phyloP scores from a whole-genome alignment of 2,113 vertebrate species.

The Saccopteryx bilineata region DNA sequence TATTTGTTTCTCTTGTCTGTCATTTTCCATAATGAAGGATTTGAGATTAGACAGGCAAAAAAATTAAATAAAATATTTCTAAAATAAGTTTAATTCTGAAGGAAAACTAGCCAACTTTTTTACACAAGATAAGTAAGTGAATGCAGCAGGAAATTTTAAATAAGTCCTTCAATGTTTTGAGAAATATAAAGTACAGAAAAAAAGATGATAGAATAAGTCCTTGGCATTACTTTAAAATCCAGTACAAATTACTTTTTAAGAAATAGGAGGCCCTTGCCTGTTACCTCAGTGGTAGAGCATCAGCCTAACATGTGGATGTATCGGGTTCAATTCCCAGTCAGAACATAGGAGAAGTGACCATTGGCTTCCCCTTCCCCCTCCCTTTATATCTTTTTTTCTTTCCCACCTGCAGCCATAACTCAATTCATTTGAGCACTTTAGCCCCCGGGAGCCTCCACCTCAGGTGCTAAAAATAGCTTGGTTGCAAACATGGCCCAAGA shows the following conservation, averaged over 20 bases:
- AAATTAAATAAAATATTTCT: background rate
- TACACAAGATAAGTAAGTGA: background rate
- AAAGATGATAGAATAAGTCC: background rate
- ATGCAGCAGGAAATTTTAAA: background rate
- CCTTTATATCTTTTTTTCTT: no score
- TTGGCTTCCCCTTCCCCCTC: no score
- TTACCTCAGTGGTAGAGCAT: no score
- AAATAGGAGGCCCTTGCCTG: background rate
- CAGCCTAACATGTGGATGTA: no score
- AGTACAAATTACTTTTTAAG: background rate
- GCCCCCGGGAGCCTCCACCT: no score
- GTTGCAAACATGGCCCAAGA: no score
- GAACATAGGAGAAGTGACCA: no score
- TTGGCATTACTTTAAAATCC: background rate
- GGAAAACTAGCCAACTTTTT: background rate
- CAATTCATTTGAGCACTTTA: no score
- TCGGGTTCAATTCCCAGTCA: no score
- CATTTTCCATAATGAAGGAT: background rate
- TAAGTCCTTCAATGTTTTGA: background rate
- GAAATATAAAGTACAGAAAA: background rate
- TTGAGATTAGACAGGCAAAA: background rate
- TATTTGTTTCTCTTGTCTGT: background rate
- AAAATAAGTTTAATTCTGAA: background rate
- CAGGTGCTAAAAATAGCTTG: no score
- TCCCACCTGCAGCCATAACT: no score